Evolutionary conservation across 2,888 invertebrate genomes (phyloP), one percentile per base, ranked within the genome.

Genomic region (Ophonus ardosiacus): DNA sequence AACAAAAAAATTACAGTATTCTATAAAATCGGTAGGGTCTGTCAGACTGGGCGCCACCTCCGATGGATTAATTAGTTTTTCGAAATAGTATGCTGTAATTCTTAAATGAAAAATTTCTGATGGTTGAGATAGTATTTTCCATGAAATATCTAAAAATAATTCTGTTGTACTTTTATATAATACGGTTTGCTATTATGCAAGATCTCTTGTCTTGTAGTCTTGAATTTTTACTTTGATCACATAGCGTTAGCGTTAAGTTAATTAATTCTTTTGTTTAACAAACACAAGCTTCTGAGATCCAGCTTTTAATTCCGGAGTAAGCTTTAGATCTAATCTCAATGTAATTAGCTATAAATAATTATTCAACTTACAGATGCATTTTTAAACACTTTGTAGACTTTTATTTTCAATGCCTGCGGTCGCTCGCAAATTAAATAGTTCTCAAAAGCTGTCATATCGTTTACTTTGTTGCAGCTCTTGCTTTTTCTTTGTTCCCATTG

Each of bases 201-300:
- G 5, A 31, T 31, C 31, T 31, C 31, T 31, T 31, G 31, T 31
- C 43, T 51, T 51, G 43, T 51, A 38, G 51, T 74, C 18, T 74
- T 74, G 40, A 74, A 74, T 51, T 51, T 74, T 56, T 56, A 74
- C 74, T 74, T 74, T 74, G 74, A 74, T 74, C 74, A 17, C 18
- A 17, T 13, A 43, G 74, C 43, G 74, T 74, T 74, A 74, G 74
- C 74, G 74, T 51, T 74, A 74, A 51, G 51, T 74, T 74, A 74
- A 74, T 74, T 74, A 74, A 56, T 74, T 74, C 74, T 74, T 74
- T 74, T 74, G 74, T 74, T 74, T 74, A 74, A 51, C 74, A 74
- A 74, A 74, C 74, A 74, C 21, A 51, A 56, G 74, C 51, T 7
- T 38, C 68, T 68, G 24, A 21, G 38, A 68, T 68, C 68, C 38